A percentile compares a stretch with the other conserved stretches of the same genome.
phyloP scores from a whole-genome alignment of 2,888 invertebrate genomes.

The Plebejus melissa region DNA sequence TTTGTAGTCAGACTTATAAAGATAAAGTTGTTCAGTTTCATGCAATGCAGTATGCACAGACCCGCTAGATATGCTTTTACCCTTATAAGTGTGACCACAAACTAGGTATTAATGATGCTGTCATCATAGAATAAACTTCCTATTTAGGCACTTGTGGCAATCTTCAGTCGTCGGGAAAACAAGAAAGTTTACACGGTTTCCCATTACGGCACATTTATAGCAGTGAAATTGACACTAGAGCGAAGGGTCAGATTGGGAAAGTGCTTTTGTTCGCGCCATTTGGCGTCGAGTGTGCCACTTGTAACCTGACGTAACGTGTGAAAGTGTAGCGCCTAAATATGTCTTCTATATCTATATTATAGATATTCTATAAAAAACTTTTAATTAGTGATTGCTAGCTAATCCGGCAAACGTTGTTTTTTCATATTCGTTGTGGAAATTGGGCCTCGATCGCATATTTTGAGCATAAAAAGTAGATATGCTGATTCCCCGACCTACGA shows the following conservation, averaged over 20 bases:
- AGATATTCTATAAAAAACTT: no score
- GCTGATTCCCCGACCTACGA: no score
- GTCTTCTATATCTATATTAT: not conserved
- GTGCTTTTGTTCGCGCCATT: conserved; percentile 34
- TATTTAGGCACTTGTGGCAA: not conserved
- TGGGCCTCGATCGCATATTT: no score
- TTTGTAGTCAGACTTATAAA: no score
- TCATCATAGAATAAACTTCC: not conserved
- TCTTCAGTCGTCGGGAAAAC: conserved; percentile 2
- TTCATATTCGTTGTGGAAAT: no score
- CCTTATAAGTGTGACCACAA: not conserved
- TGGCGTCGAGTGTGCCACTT: conserved; percentile 31
- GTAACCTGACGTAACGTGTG: conserved; percentile 23
- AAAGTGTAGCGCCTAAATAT: conserved; percentile 8
- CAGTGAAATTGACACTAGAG: conserved; percentile 13
- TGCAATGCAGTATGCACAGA: not conserved
- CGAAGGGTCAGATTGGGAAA: conserved; percentile 33
- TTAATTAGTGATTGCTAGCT: no score
- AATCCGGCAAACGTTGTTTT: no score
- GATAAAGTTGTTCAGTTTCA: not conserved
- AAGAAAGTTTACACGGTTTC: conserved; percentile 20
- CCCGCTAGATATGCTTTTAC: no score
- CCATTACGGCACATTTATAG: conserved; percentile 3
- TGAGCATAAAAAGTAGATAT: no score
- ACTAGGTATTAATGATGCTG: not conserved